These are phyloP conservation scores for Formicarius rufipectus DNA, from an alignment of 2,113 vertebrate species.

Conservation along the genomic window DNA sequence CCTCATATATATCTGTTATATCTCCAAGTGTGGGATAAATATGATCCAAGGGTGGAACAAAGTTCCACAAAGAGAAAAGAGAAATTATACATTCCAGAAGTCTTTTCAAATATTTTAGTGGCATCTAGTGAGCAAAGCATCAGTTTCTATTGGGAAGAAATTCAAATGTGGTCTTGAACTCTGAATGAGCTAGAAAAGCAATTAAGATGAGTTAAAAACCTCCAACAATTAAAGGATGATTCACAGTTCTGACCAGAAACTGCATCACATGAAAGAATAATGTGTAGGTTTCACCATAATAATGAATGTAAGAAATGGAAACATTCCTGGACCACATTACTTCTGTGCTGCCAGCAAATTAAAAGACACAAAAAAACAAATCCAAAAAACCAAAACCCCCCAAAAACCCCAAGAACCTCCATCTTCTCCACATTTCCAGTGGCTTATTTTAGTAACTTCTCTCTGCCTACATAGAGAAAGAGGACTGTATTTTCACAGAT, in stretches of 20 bases:
- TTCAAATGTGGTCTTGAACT: background rate
- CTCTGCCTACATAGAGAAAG: background rate
- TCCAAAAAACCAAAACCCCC: background rate
- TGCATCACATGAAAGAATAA: conserved; percentile 14
- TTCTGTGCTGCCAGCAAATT: conserved; percentile 7
- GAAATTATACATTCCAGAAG: conserved; percentile 33
- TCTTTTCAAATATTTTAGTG: conserved; percentile 40
- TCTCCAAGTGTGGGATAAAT: conserved; percentile 1
- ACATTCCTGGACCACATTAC: background rate
- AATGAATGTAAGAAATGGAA: conserved; percentile 39
- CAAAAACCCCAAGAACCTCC: no score
- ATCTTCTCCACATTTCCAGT: background rate
- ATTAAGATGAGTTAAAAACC: conserved; percentile 6
- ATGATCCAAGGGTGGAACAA: conserved; percentile 7
- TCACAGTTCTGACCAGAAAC: conserved; percentile 48
- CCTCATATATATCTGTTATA: background rate
- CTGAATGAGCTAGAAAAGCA: conserved; percentile 34
- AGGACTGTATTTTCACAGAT: conserved; percentile 30
- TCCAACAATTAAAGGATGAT: conserved; percentile 40
- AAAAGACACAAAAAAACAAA: background rate
- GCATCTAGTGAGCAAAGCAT: conserved; percentile 46
- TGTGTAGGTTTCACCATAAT: conserved; percentile 3
- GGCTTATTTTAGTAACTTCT: conserved; percentile 40
- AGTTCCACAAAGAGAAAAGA: background rate
- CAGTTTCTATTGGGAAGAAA: conserved; percentile 35